phyloP scores from a whole-genome alignment of 2,113 vertebrate species.

The Stictonetta naevosa region DNA sequence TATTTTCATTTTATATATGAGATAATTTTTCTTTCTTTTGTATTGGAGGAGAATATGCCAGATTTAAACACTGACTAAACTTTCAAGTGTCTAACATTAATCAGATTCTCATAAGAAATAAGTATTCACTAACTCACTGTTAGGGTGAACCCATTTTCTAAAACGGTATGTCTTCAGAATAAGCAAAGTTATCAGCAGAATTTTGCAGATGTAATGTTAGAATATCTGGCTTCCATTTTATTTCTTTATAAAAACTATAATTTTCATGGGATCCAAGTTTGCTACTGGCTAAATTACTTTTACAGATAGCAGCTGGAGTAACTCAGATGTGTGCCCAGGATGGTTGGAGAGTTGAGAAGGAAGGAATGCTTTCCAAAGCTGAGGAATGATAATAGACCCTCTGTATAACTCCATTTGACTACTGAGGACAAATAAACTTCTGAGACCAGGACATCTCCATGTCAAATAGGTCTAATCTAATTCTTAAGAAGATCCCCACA shows the following conservation, averaged over 20 bases:
- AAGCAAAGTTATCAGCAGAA: neutral
- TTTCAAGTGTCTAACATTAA: neutral
- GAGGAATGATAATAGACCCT: neutral
- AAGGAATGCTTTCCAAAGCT: neutral
- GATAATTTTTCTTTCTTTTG: neutral
- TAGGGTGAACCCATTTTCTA: neutral
- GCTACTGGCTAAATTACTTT: conserved; percentile 13
- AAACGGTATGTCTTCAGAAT: neutral
- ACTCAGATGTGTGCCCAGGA: neutral
- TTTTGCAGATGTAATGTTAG: conserved; percentile 1
- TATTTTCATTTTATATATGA: neutral
- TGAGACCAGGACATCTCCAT: neutral
- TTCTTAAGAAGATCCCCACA: neutral
- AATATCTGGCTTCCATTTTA: neutral
- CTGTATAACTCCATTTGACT: neutral
- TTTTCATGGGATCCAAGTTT: neutral
- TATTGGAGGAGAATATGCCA: neutral
- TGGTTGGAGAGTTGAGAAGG: neutral
- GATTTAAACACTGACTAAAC: neutral
- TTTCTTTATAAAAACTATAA: neutral
- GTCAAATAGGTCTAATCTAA: neutral
- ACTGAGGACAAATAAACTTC: neutral
- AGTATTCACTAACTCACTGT: neutral
- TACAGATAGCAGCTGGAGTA: neutral
- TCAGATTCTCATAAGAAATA: neutral